A percentile compares a stretch with the other conserved stretches of the same genome.
phyloP scores from a whole-genome alignment of 2,797 vertebrate genomes.

The Coluber constrictor region DNA sequence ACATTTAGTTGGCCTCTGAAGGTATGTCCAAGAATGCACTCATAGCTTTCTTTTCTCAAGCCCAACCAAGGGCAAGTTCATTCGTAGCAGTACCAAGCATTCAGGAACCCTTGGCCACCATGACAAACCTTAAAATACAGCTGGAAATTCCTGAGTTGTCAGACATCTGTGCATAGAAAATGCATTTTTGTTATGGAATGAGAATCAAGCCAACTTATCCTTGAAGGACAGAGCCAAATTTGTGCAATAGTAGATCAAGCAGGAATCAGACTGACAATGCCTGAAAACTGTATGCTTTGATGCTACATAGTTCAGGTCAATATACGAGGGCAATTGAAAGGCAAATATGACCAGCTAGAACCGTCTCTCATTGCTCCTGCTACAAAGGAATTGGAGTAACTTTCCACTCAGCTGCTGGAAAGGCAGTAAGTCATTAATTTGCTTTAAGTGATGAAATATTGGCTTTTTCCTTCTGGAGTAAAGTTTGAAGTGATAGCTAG shows the following conservation, averaged over 20 bases:
- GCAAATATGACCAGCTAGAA: slow-evolving; percentile 14
- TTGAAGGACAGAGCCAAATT: neutral
- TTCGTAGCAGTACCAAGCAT: too few relatives aligned
- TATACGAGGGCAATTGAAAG: slow-evolving; percentile 25
- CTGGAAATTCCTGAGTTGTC: neutral
- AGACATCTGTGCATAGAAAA: neutral
- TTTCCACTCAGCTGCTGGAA: slow-evolving; percentile 30
- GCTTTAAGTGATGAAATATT: slow-evolving; percentile 1
- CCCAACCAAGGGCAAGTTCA: neutral
- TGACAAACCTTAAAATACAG: neutral
- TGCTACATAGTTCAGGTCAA: neutral
- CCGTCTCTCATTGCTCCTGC: neutral
- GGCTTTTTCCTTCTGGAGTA: slow-evolving; percentile 10
- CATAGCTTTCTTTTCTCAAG: neutral
- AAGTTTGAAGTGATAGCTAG: slow-evolving; percentile 1
- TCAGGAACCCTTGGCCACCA: neutral
- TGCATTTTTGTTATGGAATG: neutral
- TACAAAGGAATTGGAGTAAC: slow-evolving; percentile 44
- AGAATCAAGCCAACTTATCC: neutral
- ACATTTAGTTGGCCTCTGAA: neutral
- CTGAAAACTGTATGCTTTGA: neutral
- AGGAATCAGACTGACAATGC: neutral
- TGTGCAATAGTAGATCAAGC: neutral
- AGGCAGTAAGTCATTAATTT: slow-evolving; percentile 9
- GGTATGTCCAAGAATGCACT: neutral